A percentile compares a stretch with the other conserved stretches of the same genome.
Evolutionary conservation across 2,113 vertebrate species (phyloP).

Genomic region (Grus americana): DNA sequence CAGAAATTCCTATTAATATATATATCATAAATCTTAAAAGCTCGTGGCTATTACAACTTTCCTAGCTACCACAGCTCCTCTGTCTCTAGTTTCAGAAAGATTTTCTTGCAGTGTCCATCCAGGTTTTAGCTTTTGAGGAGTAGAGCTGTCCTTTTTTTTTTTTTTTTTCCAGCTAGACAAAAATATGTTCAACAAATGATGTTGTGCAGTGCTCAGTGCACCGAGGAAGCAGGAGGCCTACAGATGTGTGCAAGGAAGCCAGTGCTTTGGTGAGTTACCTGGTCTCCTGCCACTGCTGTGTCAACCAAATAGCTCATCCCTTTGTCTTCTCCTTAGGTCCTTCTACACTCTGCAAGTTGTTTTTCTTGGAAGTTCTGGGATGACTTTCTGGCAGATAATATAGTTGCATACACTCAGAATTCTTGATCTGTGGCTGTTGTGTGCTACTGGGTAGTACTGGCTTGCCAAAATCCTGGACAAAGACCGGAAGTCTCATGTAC

Average conservation of each 20-base stretch:
- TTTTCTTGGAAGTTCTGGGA: not conserved
- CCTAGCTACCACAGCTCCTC: not conserved
- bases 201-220: not conserved
- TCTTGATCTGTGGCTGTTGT: not conserved
- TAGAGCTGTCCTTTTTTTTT: not conserved
- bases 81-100: not conserved
- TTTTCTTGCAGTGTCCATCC: not conserved
- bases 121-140: not conserved
- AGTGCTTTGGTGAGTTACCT: not conserved
- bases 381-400: not conserved
- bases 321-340: not conserved
- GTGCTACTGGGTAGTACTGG: not conserved
- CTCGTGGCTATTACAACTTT: not conserved
- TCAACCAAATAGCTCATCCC: too few relatives aligned
- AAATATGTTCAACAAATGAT: not conserved
- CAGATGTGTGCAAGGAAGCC: not conserved
- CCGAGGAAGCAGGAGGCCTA: not conserved
- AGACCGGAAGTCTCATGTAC: not conserved
- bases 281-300: not conserved
- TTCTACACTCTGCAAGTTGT: not conserved
- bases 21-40: not conserved
- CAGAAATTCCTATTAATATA: not conserved
- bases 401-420: not conserved
- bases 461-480: not conserved
- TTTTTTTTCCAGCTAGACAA: not conserved